Evolutionary conservation across 2,888 invertebrate species (phyloP).

Genomic region (Trisateles emortualis): DNA sequence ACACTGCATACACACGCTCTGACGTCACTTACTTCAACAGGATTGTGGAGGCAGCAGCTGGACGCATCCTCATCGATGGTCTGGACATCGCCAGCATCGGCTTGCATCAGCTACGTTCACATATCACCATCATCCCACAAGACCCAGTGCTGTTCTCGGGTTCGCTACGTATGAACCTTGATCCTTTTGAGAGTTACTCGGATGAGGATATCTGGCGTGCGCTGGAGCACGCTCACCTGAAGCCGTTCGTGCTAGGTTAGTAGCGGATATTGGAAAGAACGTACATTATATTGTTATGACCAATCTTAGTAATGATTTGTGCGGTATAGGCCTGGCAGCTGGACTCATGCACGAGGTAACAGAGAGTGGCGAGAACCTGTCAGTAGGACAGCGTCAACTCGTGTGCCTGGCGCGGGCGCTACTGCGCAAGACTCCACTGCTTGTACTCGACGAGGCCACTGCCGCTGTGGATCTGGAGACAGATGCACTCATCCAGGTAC

Average conservation of each 20-base stretch:
- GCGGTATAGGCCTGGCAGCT: conserved; percentile 87
- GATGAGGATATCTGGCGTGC: conserved; percentile 96
- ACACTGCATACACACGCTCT: background rate
- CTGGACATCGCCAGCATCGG: conserved; percentile 93
- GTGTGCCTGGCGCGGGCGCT: conserved; percentile 95
- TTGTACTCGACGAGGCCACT: conserved; percentile 95
- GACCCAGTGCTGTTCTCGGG: conserved; percentile 98
- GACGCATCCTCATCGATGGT: conserved; percentile 94
- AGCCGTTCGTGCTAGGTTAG: conserved; percentile 91
- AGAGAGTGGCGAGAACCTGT: conserved; percentile 97
- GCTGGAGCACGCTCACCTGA: conserved; percentile 96
- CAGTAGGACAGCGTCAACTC: conserved; percentile 95
- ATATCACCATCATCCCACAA: conserved; percentile 95
- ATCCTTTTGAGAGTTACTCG: conserved; percentile 93
- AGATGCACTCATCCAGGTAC: conserved; percentile 93
- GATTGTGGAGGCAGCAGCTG: conserved; percentile 92
- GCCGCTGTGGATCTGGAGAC: conserved; percentile 97
- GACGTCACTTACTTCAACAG: conserved; percentile 1
- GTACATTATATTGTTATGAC: background rate
- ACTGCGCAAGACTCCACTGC: conserved; percentile 94
- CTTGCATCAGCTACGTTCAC: conserved; percentile 93
- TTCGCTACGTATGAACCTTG: conserved; percentile 95
- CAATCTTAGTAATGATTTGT: background rate
- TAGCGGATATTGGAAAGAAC: background rate
- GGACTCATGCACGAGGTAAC: conserved; percentile 94